Percentiles rank a stretch among this genome's conserved stretches.
Evolutionary conservation across 2,888 invertebrate species (phyloP).

Genomic region (Agriopis marginaria): DNA sequence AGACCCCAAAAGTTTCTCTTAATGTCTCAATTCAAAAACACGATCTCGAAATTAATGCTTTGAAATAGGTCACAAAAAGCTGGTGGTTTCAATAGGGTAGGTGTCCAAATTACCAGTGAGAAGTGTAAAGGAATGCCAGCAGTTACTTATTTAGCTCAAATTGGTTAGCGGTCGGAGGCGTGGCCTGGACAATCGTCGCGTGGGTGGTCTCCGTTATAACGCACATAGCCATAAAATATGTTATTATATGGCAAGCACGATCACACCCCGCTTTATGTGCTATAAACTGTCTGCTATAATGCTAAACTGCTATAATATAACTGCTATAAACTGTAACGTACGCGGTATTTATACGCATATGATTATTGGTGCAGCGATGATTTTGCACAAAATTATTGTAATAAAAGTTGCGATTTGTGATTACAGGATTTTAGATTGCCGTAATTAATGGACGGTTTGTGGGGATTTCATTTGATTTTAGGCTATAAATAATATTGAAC

Average conservation of each 20-base stretch:
- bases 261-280: conserved; percentile 74
- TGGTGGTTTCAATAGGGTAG: conserved; percentile 50
- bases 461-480: conserved; percentile 9
- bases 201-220: conserved; percentile 74
- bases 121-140: conserved; percentile 37
- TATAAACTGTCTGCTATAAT: conserved; percentile 59
- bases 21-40: conserved; percentile 35
- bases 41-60: conserved; percentile 26
- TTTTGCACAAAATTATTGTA: conserved; percentile 38
- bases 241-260: conserved; percentile 66
- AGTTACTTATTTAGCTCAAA: conserved; percentile 65
- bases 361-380: conserved; percentile 40
- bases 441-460: conserved; percentile 4
- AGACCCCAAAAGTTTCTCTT: conserved; percentile 20
- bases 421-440: conserved; percentile 21
- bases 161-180: conserved; percentile 75
- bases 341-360: conserved; percentile 42
- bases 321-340: conserved; percentile 41
- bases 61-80: conserved; percentile 40
- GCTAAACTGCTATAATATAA: conserved; percentile 49
- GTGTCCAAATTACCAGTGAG: conserved; percentile 63
- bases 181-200: conserved; percentile 65
- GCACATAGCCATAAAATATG: conserved; percentile 70
- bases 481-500: background rate
- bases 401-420: conserved; percentile 30